A percentile compares a stretch with the other conserved stretches of the same genome.
These are phyloP conservation scores for Athripsodes cinereus DNA, from an alignment of 2,888 invertebrate species.

Conservation along the genomic window DNA sequence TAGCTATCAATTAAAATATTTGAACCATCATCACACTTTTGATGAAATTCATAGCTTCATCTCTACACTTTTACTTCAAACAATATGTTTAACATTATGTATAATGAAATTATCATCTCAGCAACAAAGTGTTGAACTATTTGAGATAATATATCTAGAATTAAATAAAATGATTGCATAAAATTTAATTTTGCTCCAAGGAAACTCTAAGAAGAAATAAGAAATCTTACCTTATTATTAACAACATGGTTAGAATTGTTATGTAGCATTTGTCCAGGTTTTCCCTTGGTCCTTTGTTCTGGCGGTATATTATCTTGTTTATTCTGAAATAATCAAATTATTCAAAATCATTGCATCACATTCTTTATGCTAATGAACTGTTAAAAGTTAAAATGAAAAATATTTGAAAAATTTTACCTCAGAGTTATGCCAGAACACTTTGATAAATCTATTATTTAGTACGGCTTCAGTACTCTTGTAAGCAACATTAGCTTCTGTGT, in stretches of 20 bases:
- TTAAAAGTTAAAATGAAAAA: background rate
- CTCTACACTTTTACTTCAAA: too few species aligned
- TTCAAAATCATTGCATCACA: background rate
- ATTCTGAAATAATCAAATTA: constrained; percentile 35
- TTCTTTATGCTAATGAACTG: background rate
- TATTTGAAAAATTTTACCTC: constrained; percentile 33
- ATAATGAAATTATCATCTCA: too few species aligned
- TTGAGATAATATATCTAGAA: too few species aligned
- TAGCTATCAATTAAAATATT: too few species aligned
- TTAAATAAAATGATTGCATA: too few species aligned
- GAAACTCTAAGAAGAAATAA: too few species aligned
- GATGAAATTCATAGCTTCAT: too few species aligned
- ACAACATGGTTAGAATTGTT: constrained; percentile 36
- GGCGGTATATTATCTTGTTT: constrained; percentile 56
- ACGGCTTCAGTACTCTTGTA: constrained; percentile 96
- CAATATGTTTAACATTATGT: too few species aligned
- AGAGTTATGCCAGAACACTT: constrained; percentile 91
- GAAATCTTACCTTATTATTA: constrained; percentile 40
- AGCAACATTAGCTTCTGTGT: constrained; percentile 88
- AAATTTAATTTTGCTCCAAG: too few species aligned
- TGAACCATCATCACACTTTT: too few species aligned
- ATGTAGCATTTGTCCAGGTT: constrained; percentile 39
- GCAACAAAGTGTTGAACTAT: too few species aligned
- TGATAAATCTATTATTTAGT: constrained; percentile 95
- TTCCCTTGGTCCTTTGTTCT: constrained; percentile 40